Base-by-base conservation (phyloP, 2,113 vertebrate species). In the Puffinus mauretanicus region DNA sequence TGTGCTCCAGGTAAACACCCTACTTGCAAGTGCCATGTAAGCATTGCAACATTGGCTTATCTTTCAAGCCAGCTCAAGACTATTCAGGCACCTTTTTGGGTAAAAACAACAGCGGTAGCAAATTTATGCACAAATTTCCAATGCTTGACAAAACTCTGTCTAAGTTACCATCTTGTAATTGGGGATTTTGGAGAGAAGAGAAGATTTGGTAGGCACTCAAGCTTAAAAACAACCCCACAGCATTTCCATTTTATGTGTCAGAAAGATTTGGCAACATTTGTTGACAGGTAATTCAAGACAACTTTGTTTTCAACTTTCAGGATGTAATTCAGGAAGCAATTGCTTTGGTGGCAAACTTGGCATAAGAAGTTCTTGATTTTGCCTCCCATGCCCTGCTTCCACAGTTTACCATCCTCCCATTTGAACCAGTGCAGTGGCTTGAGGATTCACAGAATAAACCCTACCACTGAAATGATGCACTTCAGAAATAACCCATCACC, bases 151-250 rank as follows among this genome's bases (percentile, higher is more conserved):
- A 87, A 76, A 64, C 10, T 44, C 10, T 40, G n/a, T 34, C 25
- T 25, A 15, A 67, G 11, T 36, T 65, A 18, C 19, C 14, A 44
- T 78, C 14, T n/a, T 79, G 62, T 87, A 84, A 69, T 1, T 60
- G 32, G 2, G 36, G 2, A 2, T 24, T 86, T 84, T 34, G 12
- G 32, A 51, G 13, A 78, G 13, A 32, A 0, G 0, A 79, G n/a
- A 34, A 40, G 7, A 13, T 2, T 49, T 49, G 27, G 26, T 32
- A 81, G 32, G 14, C 58, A 29, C 16, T 55, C 16, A 25, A 40
- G 18, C 42, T 83, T 69, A 30, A 55, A 65, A 90, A 34, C 4
- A 69, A 40, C 21, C 12, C 16, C 25, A 9, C 8, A 76, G 18
- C 36, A 26, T 54, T 86, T 86, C 57, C 26, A 32, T 70, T 69